phyloP scores from a whole-genome alignment of 92 coral and sea anemone genomes.

The Metridium senile region DNA sequence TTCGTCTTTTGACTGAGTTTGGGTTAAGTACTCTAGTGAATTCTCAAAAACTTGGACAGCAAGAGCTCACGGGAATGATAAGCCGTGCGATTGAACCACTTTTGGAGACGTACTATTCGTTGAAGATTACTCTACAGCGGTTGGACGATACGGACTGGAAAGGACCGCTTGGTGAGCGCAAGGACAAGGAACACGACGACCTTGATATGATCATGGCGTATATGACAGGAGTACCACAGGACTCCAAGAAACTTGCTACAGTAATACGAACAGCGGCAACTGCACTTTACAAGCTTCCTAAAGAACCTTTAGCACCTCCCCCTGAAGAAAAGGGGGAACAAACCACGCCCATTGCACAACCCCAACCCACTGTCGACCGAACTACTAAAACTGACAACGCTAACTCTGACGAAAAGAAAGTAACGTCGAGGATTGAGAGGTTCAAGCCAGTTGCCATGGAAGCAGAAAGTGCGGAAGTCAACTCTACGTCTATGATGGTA shows the following conservation, averaged over 20 bases:
- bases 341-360: not conserved
- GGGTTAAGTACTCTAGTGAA: slow-evolving; percentile 87
- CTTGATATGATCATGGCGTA: slow-evolving; percentile 83
- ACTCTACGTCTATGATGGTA: slow-evolving; percentile 52
- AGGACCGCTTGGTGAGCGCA: slow-evolving; percentile 59
- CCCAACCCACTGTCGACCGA: slow-evolving; percentile 4
- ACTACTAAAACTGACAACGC: not conserved
- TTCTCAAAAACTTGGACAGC: slow-evolving; percentile 61
- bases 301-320: slow-evolving; percentile 14
- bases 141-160: slow-evolving; percentile 88
- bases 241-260: slow-evolving; percentile 72
- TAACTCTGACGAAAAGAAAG: slow-evolving; percentile 19
- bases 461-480: slow-evolving; percentile 37
- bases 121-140: slow-evolving; percentile 86
- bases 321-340: not conserved
- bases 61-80: slow-evolving; percentile 72
- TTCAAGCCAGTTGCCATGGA: slow-evolving; percentile 54
- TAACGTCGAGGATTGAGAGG: slow-evolving; percentile 46
- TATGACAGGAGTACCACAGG: slow-evolving; percentile 84
- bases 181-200: slow-evolving; percentile 76
- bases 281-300: slow-evolving; percentile 46
- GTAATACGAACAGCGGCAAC: slow-evolving; percentile 76
- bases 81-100: slow-evolving; percentile 88
- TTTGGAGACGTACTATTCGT: slow-evolving; percentile 85
- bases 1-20: slow-evolving; percentile 90